A percentile compares a stretch with the other conserved stretches of the same genome.
These are phyloP conservation scores for Venusia cambrica DNA, from an alignment of 2,888 invertebrate species.

Conservation along the genomic window DNA sequence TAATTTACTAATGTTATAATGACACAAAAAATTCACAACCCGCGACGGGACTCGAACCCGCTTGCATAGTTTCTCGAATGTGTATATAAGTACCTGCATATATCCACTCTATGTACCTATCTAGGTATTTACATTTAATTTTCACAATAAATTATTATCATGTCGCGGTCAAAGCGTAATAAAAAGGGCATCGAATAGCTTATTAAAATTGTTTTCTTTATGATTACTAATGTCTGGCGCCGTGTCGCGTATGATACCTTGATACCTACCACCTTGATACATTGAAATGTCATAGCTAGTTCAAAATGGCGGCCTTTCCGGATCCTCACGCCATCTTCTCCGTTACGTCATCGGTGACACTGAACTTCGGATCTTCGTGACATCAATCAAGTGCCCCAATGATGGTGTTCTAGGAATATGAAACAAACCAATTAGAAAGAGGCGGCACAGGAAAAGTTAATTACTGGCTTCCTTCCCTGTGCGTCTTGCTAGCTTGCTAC, in stretches of 20 bases:
- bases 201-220: slow-evolving; percentile 30
- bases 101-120: too few species aligned
- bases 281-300: too few species aligned
- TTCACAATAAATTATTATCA: slow-evolving; percentile 29
- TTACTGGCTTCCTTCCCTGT: slow-evolving; percentile 28
- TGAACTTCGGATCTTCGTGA: slow-evolving; percentile 21
- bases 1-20: too few species aligned
- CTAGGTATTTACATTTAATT: slow-evolving; percentile 24
- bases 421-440: slow-evolving; percentile 28
- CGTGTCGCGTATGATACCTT: slow-evolving; percentile 19
- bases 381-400: slow-evolving; percentile 24
- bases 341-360: slow-evolving; percentile 24
- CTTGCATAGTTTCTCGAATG: too few species aligned
- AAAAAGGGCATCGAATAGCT: slow-evolving; percentile 29
- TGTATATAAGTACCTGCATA: too few species aligned
- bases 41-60: too few species aligned
- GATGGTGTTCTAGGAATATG: slow-evolving; percentile 26
- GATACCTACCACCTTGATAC: slow-evolving; percentile 15
- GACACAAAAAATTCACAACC: too few species aligned
- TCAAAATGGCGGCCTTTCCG: too few species aligned
- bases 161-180: slow-evolving; percentile 26
- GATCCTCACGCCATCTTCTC: too few species aligned
- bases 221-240: slow-evolving; percentile 32
- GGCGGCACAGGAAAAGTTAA: slow-evolving; percentile 27
- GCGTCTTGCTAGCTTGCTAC: too few species aligned